Evolutionary conservation across 92 coral and sea anemone genomes (phyloP).

Genomic region (Siderastrea radians): DNA sequence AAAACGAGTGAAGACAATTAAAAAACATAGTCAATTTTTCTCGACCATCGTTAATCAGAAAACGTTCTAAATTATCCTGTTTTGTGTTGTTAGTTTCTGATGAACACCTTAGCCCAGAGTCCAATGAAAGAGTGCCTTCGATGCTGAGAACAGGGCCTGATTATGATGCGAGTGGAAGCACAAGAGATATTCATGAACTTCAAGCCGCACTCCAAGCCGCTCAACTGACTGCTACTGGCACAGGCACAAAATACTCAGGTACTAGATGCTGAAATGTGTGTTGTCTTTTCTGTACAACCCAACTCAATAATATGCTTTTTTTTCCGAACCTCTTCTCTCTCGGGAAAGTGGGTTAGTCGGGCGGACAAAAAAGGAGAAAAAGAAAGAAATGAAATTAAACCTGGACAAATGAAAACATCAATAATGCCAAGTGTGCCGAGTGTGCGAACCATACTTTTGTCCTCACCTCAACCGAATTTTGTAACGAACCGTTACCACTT

Average conservation of each 20-base stretch:
- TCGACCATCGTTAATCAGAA: not conserved
- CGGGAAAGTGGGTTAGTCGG: too few species aligned
- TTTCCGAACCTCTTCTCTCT: too few species aligned
- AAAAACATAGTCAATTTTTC: too few species aligned
- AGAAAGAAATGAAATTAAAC: too few species aligned
- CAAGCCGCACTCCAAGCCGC: conserved; percentile 91
- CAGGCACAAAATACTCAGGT: conserved; percentile 57
- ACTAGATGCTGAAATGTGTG: not conserved
- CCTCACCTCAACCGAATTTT: too few species aligned
- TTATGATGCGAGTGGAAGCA: conserved; percentile 72
- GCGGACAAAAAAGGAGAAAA: too few species aligned
- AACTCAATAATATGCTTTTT: too few species aligned
- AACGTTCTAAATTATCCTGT: not conserved
- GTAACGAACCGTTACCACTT: too few species aligned
- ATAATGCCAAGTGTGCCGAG: too few species aligned
- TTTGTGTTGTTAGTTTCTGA: not conserved
- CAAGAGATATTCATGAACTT: conserved; percentile 87
- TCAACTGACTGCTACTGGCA: conserved; percentile 80
- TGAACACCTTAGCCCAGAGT: not conserved
- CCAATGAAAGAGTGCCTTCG: not conserved
- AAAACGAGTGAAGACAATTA: not conserved
- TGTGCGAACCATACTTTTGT: too few species aligned
- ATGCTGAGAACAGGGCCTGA: conserved; percentile 20
- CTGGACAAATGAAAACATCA: too few species aligned
- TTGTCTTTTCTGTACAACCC: too few species aligned